Evolutionary conservation across 1,140 invertebrate genomes (phyloP), one percentile per base, ranked within the genome.

Genomic region (Lanistes nyassanus): DNA sequence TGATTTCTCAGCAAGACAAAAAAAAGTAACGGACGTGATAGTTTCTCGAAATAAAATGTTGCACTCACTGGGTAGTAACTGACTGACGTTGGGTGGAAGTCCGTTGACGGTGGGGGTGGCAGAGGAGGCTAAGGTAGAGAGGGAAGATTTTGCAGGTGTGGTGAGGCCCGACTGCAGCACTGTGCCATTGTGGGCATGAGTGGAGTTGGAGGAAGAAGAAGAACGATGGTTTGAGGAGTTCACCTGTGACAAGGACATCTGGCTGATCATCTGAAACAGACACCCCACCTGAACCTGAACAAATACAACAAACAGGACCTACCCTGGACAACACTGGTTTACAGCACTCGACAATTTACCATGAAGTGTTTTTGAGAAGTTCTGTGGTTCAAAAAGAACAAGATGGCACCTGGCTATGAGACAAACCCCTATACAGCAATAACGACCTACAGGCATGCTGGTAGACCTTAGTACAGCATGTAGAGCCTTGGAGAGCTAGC

Each of bases 61-160:
- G 13, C 4, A 83, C 83, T 83, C 77, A 88, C 87, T 87, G 76
- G 87, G 86, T 60, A 89, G 75, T 58, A 88, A 77, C 75, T 88
- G 81, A 78, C 83, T 84, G 76, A 87, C 84, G 81, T 85, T 84
- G 67, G 87, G 83, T 62, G 79, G 86, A 77, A 84, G 83, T 75
- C 81, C 83, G 75, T 84, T 82, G 51, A 81, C 77, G 58, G 79
- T 76, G 47, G 78, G 73, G 23, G 79, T 71, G 47, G 83, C 34
- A n/a, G 77, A 71, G 56, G 68, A 64, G 21, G 77, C 34, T 21
- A 66, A 64, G 39, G 39, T 75, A 47, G 58, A 76, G 53, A 77
- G 81, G 26, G 77, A 55, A 42, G 70, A 53, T 47, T 47, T 77
- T 16, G 78, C 73, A 29, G 79, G 65, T 64, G 76, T 70, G 23